phyloP scores from a whole-genome alignment of 2,888 invertebrate species.

The Artemia sinica region DNA sequence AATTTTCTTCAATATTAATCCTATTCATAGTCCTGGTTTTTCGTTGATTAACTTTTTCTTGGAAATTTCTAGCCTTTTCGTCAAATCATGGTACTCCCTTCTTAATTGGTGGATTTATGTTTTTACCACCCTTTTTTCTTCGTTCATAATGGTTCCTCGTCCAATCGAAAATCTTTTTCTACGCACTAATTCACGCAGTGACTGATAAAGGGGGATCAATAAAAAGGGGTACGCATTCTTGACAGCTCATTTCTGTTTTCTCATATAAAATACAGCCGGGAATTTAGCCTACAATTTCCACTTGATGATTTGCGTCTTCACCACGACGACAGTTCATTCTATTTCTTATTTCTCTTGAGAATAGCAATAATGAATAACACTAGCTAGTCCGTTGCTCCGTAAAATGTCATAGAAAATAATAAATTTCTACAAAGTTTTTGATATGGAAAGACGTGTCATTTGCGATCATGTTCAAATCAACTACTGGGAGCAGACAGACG shows the following conservation, averaged over 20 bases:
- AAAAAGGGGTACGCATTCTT: not conserved
- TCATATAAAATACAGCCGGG: not conserved
- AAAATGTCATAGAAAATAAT: slow-evolving; percentile 12
- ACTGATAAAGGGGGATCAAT: not conserved
- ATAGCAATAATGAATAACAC: slow-evolving; percentile 1
- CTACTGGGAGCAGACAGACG: not conserved
- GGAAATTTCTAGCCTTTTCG: no score
- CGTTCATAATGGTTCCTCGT: no score
- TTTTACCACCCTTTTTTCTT: no score
- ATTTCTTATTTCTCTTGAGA: slow-evolving; percentile 8
- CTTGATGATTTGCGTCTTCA: slow-evolving; percentile 9
- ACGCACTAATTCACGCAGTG: slow-evolving; percentile 6
- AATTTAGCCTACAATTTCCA: not conserved
- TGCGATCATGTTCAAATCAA: not conserved
- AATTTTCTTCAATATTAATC: no score
- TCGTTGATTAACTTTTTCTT: no score
- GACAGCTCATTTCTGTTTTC: not conserved
- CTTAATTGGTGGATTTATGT: no score
- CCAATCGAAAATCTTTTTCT: not conserved
- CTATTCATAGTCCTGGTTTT: no score
- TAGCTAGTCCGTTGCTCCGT: slow-evolving; percentile 6
- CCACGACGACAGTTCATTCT: not conserved
- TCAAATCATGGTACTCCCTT: no score
- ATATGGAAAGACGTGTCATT: not conserved
- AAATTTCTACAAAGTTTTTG: slow-evolving; percentile 6